These are phyloP conservation scores for Sylvilagus bachmani DNA, from an alignment of 2,113 vertebrate species.

Conservation along the genomic window DNA sequence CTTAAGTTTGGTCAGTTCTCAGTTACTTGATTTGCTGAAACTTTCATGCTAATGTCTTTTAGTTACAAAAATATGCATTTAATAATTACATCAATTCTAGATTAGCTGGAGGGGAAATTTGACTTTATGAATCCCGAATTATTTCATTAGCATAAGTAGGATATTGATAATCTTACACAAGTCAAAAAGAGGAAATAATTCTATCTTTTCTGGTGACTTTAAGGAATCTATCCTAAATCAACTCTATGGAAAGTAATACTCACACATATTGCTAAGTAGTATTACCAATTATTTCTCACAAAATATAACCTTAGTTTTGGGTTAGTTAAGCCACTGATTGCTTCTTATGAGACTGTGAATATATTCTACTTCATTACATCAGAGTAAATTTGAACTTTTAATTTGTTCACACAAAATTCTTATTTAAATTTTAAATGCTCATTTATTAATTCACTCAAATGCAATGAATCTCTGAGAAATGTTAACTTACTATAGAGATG, in stretches of 20 bases:
- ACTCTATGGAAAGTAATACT: not conserved
- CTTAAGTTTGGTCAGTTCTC: conserved; percentile 46
- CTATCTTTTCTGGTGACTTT: not conserved
- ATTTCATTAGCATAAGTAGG: conserved; percentile 3
- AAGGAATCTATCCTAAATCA: not conserved
- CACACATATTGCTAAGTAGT: not conserved
- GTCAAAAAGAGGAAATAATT: not conserved
- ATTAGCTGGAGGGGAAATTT: conserved; percentile 48
- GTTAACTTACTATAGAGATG: not conserved
- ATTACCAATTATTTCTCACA: not conserved
- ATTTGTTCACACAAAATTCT: not conserved
- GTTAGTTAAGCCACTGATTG: not conserved
- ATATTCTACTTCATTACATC: not conserved
- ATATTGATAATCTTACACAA: conserved; percentile 9
- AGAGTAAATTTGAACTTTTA: not conserved
- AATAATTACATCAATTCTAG: conserved; percentile 5
- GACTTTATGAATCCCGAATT: not conserved
- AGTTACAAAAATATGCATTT: conserved; percentile 63
- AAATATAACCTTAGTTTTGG: not conserved
- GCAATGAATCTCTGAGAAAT: not conserved
- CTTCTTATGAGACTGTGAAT: not conserved
- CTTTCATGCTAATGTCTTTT: conserved; percentile 52
- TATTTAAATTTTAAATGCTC: not conserved
- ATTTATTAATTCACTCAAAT: not conserved
- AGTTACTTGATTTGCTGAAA: conserved; percentile 51